Base-by-base conservation (phyloP, 1,140 invertebrate genomes). In the Steinernema khuongi region DNA sequence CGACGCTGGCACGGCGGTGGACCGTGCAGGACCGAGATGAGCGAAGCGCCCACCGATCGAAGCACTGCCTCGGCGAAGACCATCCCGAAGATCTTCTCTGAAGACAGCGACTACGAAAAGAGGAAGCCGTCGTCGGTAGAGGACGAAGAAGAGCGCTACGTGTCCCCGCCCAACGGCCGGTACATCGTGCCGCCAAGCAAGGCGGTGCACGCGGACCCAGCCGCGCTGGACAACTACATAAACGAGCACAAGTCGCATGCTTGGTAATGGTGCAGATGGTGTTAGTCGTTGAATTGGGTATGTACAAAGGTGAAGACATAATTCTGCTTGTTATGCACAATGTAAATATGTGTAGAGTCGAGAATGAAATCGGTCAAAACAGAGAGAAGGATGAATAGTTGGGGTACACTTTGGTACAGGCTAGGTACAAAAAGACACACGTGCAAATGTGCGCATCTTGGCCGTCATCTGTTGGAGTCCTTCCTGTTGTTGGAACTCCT, bases 1-100 rank as follows among this genome's bases (percentile, higher is more conserved):
- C 50, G 50, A 4, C 50, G 50, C 50, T 60, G 50, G 50, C 50
- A 60, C 50, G 50, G 50, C 50, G 50, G 50, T 4, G 50, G 50
- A 11, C 50, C 50, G 11, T 60, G 50, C 22, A 11, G 50, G 22
- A 60, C 50, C 7, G 50, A 60, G 50, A 26, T 26, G 11, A 60
- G 50, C 50, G 50, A 60, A 14, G 19, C 50, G 50, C 4, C 50
- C 50, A 14, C 19, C 50, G 7, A 60, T 22, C 14, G 22, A 7
- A 60, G 11, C 11, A 17, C 19, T 7, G 2, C 11, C 4, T n/a
- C 14, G 14, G 50, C 14, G 11, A 7, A 22, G 2, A n/a, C 50
- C n/a, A 41, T 41, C 14, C 50, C 50, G 50, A 60, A 60, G 26
- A 60, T 60, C 50, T 60, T n/a, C 50, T 60, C 50, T 2, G 50